Evolutionary conservation across 2,113 vertebrate genomes (phyloP), one percentile per base, ranked within the genome.

Genomic region (Rhinoderma darwinii): DNA sequence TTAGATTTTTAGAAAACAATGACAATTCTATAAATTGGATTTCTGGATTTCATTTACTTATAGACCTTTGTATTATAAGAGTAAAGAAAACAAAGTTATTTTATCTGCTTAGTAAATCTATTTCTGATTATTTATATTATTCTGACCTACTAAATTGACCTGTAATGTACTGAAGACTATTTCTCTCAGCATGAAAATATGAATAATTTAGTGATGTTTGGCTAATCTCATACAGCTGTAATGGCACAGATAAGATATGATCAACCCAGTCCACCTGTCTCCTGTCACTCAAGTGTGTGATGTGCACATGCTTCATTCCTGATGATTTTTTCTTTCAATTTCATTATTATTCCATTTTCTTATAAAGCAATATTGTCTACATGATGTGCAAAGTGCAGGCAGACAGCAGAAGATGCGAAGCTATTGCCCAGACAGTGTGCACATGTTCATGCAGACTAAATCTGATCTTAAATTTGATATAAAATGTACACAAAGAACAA

Each of bases 241-340:
- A 41, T 70, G 63, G 68, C 47, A 56, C 41, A 84, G 82, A 84
- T 84, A 73, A 84, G 82, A 84, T 84, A 84, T 74, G 70, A 84
- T 74, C 82, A 73, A 56, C 32, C 44, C 66, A 25, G 70, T 54
- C 41, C 66, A 84, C 66, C 66, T 74, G 68, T 84, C 68, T 37
- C 20, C 43, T 72, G 61, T 70, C 81, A 70, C 20, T 83, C 61
- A 51, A 51, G 22, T 84, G 14, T 84, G 50, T 84, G 44, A 84
- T 74, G 68, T 84, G 77, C 41, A 74, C 30, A 51, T 27, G n/a
- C 20, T 84, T 56, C n/a, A 84, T 27, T 56, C 27, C 50, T 50
- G 18, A 25, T 54, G 82, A 73, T 73, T 68, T 73, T n/a, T 54
- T 41, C 47, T 27, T 41, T n/a, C 63, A 74, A 30, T 84, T 73